Conservation (phyloP, 2,113 vertebrate species). For the Bungarus multicinctus region DNA sequence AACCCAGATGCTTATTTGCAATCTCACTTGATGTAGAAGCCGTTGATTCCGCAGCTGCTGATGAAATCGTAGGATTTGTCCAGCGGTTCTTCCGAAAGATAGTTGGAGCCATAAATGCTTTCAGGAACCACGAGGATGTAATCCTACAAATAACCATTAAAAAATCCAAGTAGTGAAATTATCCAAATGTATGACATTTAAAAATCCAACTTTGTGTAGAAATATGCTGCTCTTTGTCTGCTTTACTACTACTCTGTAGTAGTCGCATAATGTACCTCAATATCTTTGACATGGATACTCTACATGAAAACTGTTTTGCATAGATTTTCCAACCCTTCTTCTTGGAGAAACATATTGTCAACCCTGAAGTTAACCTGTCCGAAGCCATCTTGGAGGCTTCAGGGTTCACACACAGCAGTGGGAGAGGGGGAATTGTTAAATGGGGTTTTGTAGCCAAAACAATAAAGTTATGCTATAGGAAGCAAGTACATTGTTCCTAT, state of each 20-base stretch:
- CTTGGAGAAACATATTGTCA: neutral
- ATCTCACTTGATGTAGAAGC: conserved; percentile 89
- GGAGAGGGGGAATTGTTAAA: no score
- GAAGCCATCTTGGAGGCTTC: no score
- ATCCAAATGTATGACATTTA: neutral
- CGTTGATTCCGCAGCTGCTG: conserved; percentile 87
- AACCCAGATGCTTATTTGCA: neutral
- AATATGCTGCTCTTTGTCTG: neutral
- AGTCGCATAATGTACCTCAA: neutral
- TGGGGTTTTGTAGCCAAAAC: no score
- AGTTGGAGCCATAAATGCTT: conserved; percentile 79
- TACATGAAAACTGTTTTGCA: neutral
- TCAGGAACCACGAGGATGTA: conserved; percentile 90
- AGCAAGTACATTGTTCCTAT: no score
- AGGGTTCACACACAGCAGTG: no score
- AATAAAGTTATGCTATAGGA: no score
- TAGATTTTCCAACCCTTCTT: neutral
- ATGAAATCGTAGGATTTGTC: conserved; percentile 98
- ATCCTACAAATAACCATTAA: conserved; percentile 70
- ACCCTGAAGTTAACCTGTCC: no score
- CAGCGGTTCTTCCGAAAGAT: conserved; percentile 85
- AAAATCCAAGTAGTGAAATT: neutral
- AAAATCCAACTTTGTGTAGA: neutral
- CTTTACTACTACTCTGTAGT: neutral
- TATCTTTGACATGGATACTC: no score